Percentiles rank a stretch among this genome's conserved stretches.
These are phyloP conservation scores for Zonitis immaculata DNA, from an alignment of 2,888 invertebrate species.

Conservation along the genomic window DNA sequence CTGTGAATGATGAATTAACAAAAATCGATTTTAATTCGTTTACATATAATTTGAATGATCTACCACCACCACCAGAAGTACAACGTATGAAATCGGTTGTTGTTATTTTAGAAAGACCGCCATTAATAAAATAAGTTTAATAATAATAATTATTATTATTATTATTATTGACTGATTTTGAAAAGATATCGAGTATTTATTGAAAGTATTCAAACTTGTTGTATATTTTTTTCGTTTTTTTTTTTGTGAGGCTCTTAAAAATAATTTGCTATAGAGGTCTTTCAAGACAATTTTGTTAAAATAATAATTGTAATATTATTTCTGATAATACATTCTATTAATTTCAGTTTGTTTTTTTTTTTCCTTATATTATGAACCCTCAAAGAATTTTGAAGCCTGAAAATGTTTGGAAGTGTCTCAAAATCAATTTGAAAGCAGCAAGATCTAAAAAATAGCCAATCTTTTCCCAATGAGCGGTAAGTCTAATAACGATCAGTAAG, in stretches of 20 bases:
- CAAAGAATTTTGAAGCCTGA: too few species aligned
- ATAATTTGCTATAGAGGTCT: background rate
- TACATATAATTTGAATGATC: conserved; percentile 16
- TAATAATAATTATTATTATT: too few species aligned
- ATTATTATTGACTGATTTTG: background rate
- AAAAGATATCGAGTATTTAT: background rate
- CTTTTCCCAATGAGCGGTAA: too few species aligned
- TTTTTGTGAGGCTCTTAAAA: background rate
- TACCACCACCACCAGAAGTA: conserved; percentile 18
- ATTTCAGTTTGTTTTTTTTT: too few species aligned
- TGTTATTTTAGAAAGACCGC: conserved; percentile 1
- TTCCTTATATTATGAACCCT: too few species aligned
- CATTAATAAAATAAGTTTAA: background rate
- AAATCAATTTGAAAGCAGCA: too few species aligned
- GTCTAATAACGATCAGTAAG: too few species aligned
- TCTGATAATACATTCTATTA: background rate
- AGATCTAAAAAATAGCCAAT: too few species aligned
- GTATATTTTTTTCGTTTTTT: background rate
- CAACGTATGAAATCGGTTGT: conserved; percentile 25
- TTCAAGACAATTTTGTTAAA: background rate
- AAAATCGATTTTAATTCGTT: background rate
- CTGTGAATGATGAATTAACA: too few species aligned
- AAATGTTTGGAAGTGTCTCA: too few species aligned
- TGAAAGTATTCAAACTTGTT: background rate
- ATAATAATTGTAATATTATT: background rate